These are phyloP conservation scores for Mohoua ochrocephala DNA, from an alignment of 2,113 vertebrate genomes.

Conservation along the genomic window DNA sequence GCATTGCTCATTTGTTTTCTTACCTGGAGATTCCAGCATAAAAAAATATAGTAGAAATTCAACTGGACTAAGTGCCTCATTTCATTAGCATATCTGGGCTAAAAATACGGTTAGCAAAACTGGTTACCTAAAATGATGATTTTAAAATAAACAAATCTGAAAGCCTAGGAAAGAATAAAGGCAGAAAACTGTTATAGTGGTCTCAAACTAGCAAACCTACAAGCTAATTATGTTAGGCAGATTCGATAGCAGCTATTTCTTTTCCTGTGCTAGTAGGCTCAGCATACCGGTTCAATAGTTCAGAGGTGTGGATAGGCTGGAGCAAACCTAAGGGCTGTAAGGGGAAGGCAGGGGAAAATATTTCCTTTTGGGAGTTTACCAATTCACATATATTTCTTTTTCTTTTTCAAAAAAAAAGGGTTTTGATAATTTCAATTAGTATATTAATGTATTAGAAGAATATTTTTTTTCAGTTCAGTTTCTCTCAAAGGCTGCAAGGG, in stretches of 20 bases:
- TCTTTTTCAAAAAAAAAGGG: rapidly evolving
- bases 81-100: not conserved
- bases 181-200: not conserved
- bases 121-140: not conserved
- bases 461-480: not conserved
- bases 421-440: not conserved
- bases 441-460: not conserved
- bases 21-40: not conserved
- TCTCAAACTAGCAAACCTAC: not conserved
- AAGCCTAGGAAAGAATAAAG: not conserved
- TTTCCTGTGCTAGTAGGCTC: not conserved
- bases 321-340: not conserved
- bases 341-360: not conserved
- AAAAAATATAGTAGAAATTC: not conserved
- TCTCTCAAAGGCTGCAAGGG: not conserved
- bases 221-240: not conserved
- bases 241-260: not conserved
- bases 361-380: not conserved
- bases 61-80: not conserved
- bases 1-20: not conserved
- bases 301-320: not conserved
- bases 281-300: not conserved
- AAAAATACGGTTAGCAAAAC: not conserved
- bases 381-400: not conserved
- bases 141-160: not conserved